Conservation (phyloP, 1,140 invertebrate genomes). For the Cepaea nemoralis region DNA sequence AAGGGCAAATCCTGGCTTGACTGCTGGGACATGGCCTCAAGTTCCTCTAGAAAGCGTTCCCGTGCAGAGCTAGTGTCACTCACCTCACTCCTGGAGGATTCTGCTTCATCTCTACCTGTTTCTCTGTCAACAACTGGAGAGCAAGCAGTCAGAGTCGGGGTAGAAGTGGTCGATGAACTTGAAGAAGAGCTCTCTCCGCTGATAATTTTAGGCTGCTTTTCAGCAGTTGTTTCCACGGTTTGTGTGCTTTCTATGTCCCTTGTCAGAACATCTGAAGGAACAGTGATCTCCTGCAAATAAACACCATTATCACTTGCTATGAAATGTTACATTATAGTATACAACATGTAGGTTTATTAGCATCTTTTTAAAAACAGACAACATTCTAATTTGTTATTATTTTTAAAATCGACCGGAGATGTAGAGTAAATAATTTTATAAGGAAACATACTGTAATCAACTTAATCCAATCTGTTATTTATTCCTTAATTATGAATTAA, state of each 20-base stretch:
- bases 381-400: no score
- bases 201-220: constrained; percentile 41
- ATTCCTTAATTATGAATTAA: no score
- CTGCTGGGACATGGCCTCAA: constrained; percentile 48
- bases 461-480: no score
- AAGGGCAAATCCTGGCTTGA: constrained; percentile 47
- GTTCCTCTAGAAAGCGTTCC: constrained; percentile 46
- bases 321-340: no score
- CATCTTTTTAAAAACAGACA: no score
- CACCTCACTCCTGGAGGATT: neutral
- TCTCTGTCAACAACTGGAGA: neutral
- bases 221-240: constrained; percentile 27
- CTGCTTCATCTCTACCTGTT: neutral
- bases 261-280: no score
- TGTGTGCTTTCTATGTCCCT: constrained; percentile 55
- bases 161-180: neutral
- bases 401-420: no score
- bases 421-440: no score
- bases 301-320: no score
- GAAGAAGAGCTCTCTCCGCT: constrained; percentile 22
- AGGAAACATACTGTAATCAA: no score
- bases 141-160: neutral
- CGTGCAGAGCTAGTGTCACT: constrained; percentile 36
- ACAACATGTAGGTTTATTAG: no score
- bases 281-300: no score